Conservation (phyloP, 1,140 invertebrate genomes). For the Trypoxylus dichotomus region DNA sequence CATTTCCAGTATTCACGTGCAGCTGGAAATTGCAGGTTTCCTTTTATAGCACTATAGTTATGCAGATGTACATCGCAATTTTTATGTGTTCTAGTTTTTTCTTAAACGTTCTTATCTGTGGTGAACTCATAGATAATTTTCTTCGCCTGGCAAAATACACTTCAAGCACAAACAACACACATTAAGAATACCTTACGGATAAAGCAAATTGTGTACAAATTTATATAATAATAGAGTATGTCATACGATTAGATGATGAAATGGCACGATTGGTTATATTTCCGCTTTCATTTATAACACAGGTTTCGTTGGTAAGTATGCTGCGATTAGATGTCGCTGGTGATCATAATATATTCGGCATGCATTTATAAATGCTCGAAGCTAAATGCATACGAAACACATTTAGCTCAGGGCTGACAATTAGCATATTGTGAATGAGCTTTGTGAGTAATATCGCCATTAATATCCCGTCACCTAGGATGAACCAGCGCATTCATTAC, state of each 20-base stretch:
- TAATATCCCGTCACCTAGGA: conserved; percentile 26
- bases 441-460: conserved; percentile 24
- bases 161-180: background rate
- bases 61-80: too few species aligned
- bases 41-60: too few species aligned
- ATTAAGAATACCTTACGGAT: background rate
- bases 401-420: conserved; percentile 27
- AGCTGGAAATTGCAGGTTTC: too few species aligned
- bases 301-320: background rate
- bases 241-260: background rate
- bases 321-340: conserved; percentile 14
- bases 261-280: background rate
- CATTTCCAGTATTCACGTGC: too few species aligned
- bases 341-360: conserved; percentile 12
- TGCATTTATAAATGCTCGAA: conserved; percentile 4
- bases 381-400: conserved; percentile 14
- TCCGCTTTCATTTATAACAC: background rate
- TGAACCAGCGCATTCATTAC: conserved; percentile 12
- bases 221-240: background rate
- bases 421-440: conserved; percentile 29
- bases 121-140: too few species aligned
- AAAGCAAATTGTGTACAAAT: background rate
- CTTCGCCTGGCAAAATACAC: background rate
- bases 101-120: too few species aligned
- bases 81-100: too few species aligned